Conservation (phyloP, 2,888 invertebrate genomes). For the Volucella bombylans region DNA sequence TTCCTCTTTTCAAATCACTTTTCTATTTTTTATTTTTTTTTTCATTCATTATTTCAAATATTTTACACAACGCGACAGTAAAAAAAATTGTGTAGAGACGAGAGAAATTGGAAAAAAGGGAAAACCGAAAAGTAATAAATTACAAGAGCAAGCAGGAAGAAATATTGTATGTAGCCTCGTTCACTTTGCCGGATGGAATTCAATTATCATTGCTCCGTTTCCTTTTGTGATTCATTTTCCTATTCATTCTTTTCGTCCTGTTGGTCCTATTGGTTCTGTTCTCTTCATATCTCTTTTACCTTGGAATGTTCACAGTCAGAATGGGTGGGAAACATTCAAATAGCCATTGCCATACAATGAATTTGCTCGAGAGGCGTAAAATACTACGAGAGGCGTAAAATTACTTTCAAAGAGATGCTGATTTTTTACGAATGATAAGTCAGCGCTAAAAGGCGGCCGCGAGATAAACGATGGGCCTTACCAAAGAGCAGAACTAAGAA, state of each 20-base stretch:
- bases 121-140: slow-evolving; percentile 59
- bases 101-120: slow-evolving; percentile 9
- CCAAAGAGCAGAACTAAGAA: slow-evolving; percentile 39
- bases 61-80: slow-evolving; percentile 16
- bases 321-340: slow-evolving; percentile 57
- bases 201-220: slow-evolving; percentile 69
- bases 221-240: slow-evolving; percentile 41
- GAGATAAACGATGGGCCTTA: slow-evolving; percentile 32
- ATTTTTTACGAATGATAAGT: slow-evolving; percentile 4
- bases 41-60: slow-evolving; percentile 32
- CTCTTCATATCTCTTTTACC: no score
- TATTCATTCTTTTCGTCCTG: slow-evolving; percentile 1
- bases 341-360: slow-evolving; percentile 40
- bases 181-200: slow-evolving; percentile 67
- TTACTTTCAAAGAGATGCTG: slow-evolving; percentile 31
- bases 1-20: slow-evolving; percentile 33
- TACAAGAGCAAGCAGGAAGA: slow-evolving; percentile 60
- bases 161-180: slow-evolving; percentile 48
- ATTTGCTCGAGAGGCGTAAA: slow-evolving; percentile 48
- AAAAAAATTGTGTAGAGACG: not conserved
- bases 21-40: slow-evolving; percentile 18
- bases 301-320: not conserved
- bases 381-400: slow-evolving; percentile 47
- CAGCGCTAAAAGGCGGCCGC: slow-evolving; percentile 4
- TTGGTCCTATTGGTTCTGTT: slow-evolving; percentile 25